Percentiles rank a stretch among this genome's conserved stretches.
These are phyloP conservation scores for Galerucella pusilla DNA, from an alignment of 2,888 invertebrate genomes.

Conservation along the genomic window DNA sequence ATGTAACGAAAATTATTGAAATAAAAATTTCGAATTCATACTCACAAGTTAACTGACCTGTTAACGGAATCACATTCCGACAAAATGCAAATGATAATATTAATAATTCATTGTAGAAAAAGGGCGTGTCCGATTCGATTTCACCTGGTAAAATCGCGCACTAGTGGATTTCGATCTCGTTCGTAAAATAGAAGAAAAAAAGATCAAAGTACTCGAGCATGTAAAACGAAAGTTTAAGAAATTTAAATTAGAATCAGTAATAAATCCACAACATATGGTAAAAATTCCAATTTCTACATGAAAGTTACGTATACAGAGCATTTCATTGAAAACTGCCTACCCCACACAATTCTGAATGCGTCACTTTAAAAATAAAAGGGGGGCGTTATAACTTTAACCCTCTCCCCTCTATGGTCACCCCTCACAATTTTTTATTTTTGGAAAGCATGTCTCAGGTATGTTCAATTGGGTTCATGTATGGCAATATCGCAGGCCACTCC, in stretches of 20 bases:
- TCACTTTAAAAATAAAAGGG: no score
- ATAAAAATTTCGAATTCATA: slow-evolving; percentile 1
- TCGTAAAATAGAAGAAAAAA: slow-evolving; percentile 14
- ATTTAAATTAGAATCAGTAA: slow-evolving; percentile 30
- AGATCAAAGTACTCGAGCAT: slow-evolving; percentile 28
- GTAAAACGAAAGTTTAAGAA: slow-evolving; percentile 35
- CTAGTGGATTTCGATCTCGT: slow-evolving; percentile 19
- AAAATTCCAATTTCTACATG: slow-evolving; percentile 37
- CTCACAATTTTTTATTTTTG: no score
- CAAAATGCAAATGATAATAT: slow-evolving; percentile 15
- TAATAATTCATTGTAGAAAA: slow-evolving; percentile 25
- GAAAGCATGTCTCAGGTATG: no score
- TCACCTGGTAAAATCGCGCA: slow-evolving; percentile 25
- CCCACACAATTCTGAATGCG: no score
- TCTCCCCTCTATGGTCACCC: no score
- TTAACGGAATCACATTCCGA: background rate
- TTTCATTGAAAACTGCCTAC: background rate
- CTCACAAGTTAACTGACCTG: background rate
- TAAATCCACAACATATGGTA: slow-evolving; percentile 34
- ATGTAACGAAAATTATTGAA: slow-evolving; percentile 21
- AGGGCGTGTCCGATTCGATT: slow-evolving; percentile 34
- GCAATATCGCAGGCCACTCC: no score
- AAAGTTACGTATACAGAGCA: slow-evolving; percentile 34
- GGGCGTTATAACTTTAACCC: no score
- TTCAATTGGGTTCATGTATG: no score